Percentiles rank a stretch among this genome's conserved stretches.
phyloP scores from a whole-genome alignment of 2,113 vertebrate genomes.

The Speoplatyrhinus poulsoni region DNA sequence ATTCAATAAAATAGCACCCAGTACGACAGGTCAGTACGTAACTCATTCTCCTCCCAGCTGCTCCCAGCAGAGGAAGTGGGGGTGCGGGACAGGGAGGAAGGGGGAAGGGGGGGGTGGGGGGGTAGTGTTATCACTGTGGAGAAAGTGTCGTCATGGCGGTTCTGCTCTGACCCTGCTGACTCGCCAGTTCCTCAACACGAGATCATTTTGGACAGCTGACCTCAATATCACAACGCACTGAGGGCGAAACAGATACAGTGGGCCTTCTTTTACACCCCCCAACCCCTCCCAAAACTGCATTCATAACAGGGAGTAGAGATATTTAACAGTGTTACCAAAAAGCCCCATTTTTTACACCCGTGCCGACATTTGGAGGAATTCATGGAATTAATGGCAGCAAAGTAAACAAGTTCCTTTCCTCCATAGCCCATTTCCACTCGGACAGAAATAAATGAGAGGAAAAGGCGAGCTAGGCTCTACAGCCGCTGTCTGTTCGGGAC shows the following conservation, averaged over 20 bases:
- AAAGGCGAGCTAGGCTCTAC: conserved; percentile 32
- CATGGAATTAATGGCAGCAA: conserved; percentile 44
- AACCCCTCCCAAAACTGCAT: conserved; percentile 5
- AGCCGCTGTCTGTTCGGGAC: conserved; percentile 26
- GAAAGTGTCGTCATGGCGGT: conserved; percentile 77
- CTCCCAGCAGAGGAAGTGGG: conserved; percentile 34
- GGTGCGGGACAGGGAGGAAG: conserved; percentile 42
- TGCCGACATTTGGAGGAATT: conserved; percentile 43
- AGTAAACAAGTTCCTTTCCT: conserved; percentile 43
- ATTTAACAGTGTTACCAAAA: conserved; percentile 18
- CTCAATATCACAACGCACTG: conserved; percentile 72
- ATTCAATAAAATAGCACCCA: conserved; percentile 8
- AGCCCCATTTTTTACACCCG: conserved; percentile 15
- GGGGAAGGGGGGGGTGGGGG: conserved; percentile 50
- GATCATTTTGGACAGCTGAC: conserved; percentile 83
- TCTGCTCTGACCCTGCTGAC: conserved; percentile 78
- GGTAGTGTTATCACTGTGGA: conserved; percentile 69
- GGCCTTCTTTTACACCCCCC: conserved; percentile 36
- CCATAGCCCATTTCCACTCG: conserved; percentile 25
- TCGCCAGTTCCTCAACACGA: conserved; percentile 76
- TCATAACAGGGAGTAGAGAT: conserved; percentile 36
- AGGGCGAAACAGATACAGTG: conserved; percentile 60
- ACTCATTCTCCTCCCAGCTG: conserved; percentile 25
- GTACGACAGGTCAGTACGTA: conserved; percentile 33
- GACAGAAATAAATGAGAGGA: conserved; percentile 51